Conservation (phyloP, 1,140 invertebrate species). For the Temnothorax curvispinosus region DNA sequence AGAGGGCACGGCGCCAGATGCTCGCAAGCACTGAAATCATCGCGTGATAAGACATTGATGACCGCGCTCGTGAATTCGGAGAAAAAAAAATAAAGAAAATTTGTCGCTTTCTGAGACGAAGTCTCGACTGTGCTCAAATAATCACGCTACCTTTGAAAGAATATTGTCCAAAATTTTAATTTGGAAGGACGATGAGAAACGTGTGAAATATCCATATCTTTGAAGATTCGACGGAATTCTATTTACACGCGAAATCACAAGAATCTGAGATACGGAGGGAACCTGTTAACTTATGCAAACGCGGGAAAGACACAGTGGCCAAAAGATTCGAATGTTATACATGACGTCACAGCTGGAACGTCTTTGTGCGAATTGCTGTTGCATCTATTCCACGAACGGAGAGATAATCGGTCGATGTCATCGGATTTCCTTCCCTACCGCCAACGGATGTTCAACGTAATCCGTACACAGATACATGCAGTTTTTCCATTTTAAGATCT, state of each 20-base stretch:
- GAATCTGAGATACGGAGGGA: not conserved
- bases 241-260: not conserved
- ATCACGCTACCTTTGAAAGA: not conserved
- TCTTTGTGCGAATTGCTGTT: not conserved
- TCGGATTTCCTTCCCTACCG: not conserved
- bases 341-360: not conserved
- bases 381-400: not conserved
- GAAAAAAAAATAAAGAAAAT: not conserved
- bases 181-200: not conserved
- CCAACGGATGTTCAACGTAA: constrained; percentile 26
- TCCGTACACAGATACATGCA: not conserved
- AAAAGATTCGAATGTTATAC: not conserved
- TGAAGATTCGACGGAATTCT: not conserved
- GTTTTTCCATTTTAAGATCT: constrained; percentile 2
- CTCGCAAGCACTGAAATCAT: not conserved
- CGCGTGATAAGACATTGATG: not conserved
- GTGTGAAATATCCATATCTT: not conserved
- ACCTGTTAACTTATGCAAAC: not conserved
- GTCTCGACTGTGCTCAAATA: not conserved
- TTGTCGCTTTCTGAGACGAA: not conserved
- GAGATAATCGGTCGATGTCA: not conserved
- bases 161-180: not conserved
- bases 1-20: constrained; percentile 12
- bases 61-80: not conserved
- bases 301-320: not conserved